phyloP scores from a whole-genome alignment of 2,113 vertebrate genomes.

The Rhipidura dahli region DNA sequence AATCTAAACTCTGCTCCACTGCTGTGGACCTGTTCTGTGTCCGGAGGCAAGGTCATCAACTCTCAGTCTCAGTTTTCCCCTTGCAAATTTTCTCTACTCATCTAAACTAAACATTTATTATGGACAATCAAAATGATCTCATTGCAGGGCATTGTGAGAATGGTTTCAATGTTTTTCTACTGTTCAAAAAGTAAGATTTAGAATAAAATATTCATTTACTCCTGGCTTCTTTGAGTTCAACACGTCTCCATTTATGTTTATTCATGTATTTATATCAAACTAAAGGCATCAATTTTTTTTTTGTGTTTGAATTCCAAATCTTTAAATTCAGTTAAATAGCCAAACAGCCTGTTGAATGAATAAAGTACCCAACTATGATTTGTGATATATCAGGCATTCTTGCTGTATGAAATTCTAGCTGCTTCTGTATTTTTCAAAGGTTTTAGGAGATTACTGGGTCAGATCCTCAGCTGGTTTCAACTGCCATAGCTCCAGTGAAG shows the following conservation, averaged over 20 bases:
- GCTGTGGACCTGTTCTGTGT: not conserved
- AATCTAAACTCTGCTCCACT: not conserved
- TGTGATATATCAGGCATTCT: not conserved
- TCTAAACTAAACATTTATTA: not conserved
- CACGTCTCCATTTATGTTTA: not conserved
- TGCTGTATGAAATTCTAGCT: not conserved
- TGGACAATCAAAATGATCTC: not conserved
- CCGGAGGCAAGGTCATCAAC: not conserved
- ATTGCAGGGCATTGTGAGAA: not conserved
- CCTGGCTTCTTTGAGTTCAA: not conserved
- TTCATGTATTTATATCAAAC: not conserved
- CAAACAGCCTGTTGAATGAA: not conserved
- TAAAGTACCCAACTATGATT: not conserved
- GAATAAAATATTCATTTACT: not conserved
- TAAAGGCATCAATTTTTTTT: not conserved
- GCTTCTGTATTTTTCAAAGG: not conserved
- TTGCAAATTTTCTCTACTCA: not conserved
- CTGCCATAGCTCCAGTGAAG: not conserved
- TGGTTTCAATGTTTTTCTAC: not conserved
- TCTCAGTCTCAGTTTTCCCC: not conserved
- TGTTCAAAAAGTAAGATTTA: not conserved
- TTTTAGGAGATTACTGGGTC: not conserved
- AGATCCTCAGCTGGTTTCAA: not conserved
- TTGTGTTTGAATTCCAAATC: not conserved
- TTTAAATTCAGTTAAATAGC: not conserved